Evolutionary conservation across 1,140 invertebrate genomes (phyloP).

Genomic region (Eriosoma lanigerum): DNA sequence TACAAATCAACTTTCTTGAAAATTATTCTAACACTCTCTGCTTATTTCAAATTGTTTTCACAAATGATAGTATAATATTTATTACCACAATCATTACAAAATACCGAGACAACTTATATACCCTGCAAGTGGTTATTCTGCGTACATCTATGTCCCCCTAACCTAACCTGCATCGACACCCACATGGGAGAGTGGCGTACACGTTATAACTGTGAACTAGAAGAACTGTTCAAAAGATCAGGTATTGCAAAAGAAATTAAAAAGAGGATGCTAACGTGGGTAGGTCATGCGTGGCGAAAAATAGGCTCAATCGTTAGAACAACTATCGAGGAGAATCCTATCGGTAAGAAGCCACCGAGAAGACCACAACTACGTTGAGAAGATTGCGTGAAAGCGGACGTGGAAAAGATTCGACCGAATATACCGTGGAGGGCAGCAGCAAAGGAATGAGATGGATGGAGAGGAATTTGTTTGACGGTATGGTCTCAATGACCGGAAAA

Average conservation of each 20-base stretch:
- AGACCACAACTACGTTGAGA: not conserved
- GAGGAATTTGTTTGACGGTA: not conserved
- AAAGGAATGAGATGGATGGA: not conserved
- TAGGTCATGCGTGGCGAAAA: not conserved
- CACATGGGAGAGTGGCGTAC: not conserved
- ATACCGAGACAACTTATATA: no score
- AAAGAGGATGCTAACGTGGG: not conserved
- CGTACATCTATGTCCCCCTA: no score
- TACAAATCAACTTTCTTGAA: no score
- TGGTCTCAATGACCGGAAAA: slow-evolving; percentile 1
- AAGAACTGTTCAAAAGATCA: not conserved
- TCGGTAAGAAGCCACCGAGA: not conserved
- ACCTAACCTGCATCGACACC: not conserved
- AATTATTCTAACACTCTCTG: no score
- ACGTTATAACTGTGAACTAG: not conserved
- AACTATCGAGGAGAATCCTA: not conserved
- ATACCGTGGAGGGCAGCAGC: not conserved
- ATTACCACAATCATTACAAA: no score
- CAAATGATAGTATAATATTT: no score
- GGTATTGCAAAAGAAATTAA: not conserved
- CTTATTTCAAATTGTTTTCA: no score
- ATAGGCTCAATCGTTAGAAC: not conserved
- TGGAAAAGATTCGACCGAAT: not conserved
- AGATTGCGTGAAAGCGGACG: not conserved
- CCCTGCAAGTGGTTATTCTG: no score